These are phyloP conservation scores for Alaudala cheleensis DNA, from an alignment of 2,113 vertebrate genomes.

Conservation along the genomic window DNA sequence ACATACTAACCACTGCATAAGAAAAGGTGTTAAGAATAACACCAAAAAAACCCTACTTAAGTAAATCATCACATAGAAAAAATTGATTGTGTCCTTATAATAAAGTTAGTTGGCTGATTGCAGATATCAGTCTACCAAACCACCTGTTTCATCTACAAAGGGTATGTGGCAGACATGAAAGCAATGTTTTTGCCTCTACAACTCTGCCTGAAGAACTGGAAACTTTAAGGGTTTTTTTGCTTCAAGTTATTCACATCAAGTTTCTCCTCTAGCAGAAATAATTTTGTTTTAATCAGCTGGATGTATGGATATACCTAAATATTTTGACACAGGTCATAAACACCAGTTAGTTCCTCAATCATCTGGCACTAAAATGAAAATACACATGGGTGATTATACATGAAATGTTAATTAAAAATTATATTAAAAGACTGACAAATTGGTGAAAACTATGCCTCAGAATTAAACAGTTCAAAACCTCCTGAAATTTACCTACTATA, in stretches of 20 bases:
- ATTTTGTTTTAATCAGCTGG: background rate
- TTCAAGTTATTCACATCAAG: background rate
- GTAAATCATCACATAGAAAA: background rate
- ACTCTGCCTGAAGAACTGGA: background rate
- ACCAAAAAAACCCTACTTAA: accelerated
- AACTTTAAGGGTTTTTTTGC: background rate
- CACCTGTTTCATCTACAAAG: background rate
- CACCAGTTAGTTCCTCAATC: background rate
- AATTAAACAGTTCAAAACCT: background rate
- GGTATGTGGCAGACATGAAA: background rate
- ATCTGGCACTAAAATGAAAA: background rate
- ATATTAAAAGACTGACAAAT: background rate
- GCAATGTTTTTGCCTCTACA: background rate
- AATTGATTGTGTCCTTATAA: background rate
- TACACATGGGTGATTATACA: background rate
- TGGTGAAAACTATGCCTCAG: background rate
- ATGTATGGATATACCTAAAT: background rate
- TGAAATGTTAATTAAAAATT: background rate
- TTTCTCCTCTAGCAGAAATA: background rate
- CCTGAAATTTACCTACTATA: background rate
- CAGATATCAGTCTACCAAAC: background rate
- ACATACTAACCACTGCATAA: background rate
- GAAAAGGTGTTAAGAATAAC: background rate
- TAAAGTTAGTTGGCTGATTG: background rate
- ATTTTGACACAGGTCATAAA: background rate